Evolutionary conservation across 92 coral and sea anemone species (phyloP), one percentile per base, ranked within the genome.

Genomic region (Zoanthus solanderi): DNA sequence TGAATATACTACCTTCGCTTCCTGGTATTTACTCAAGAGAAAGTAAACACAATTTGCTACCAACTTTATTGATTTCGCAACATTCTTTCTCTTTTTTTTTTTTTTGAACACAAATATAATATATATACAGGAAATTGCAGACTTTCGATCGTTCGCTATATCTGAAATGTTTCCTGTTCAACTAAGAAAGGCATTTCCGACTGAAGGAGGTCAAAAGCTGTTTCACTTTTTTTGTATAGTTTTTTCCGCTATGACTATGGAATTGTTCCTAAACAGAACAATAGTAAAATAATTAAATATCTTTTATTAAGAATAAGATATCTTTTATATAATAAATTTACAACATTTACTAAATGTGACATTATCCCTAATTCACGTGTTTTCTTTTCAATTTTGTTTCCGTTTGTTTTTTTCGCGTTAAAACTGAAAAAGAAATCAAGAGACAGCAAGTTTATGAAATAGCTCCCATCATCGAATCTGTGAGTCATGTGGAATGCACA

Each of bases 401-500:
- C 63, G 17, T 13, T 52, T 16, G 16, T 2, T 57, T 32, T 50
- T n/a, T 57, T 76, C 17, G 61, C 18, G 28, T 31, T 13, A 50
- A 0, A 37, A 42, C 53, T 76, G 18, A 9, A 57, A 50, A 76
- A 76, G 16, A 13, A 28, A 76, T 76, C 44, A 47, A 50, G 37
- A 14, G 34, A n/a, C 1, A 28, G 60, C 37, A 53, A 76, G 11
- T 50, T 23, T 76, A 42, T 76, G 63, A 76, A 79, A 79, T 58
- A 3, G 10, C 10, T 32, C 15, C 16, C 44, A 2, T 47, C 42
- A 31, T 81, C 18, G 57, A 16, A 7, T 46, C 75, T 46, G 85
- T 29, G 16, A 68, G 46, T 81, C 75, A 66, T 81, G 75, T 28
- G 85, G 85, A 81, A 81, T 81, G 85, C 75, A 81, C 85, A 81